Base-by-base conservation (phyloP, 2,888 invertebrate species). In the Choristoneura rosaceana region DNA sequence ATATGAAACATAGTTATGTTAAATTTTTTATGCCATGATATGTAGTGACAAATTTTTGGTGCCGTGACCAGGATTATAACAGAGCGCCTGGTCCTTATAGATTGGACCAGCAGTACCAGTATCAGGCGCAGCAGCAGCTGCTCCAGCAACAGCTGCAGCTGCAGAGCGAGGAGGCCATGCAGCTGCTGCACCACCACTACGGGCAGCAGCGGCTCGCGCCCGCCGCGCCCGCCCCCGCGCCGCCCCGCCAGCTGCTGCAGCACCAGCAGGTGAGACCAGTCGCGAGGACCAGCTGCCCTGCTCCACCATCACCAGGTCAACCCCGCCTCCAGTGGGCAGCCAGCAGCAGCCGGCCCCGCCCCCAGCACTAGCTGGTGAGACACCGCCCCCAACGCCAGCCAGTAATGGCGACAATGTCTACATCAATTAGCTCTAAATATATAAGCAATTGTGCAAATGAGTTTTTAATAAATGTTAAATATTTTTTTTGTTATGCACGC, bases 131-230 rank as follows among this genome's bases (percentile, higher is more conserved):
- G 73, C 94, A 94, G 75, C 92, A 92, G 70, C 85, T 90, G 0
- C 84, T 95, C 9, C 95, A 95, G 76, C 95, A 95, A 74, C 90
- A 95, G 79, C 92, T 95, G 79, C 93, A 94, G 74, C 92, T 91
- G 10, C 89, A 90, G 77, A 91, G 89, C 75, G 93, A 93, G 71
- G 94, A 94, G 76, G 92, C 94, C 58, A 93, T 96, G 87, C 95
- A 95, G 81, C 91, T 95, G 74, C 89, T 95, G 50, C 95, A 95
- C 75, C 95, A 95, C 77, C 95, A 95, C 77, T 90, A 95, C 59
- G 94, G 95, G 82, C 95, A 91, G 70, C 81, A 94, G 79, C 82
- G 94, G 71, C 90, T 93, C 78, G 92, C 94, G 17, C 94, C 94
- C 12, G 81, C 84, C 38, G 76, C 25, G 25, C 25, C 90, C 58